A percentile compares a stretch with the other conserved stretches of the same genome.
Conservation (phyloP, 2,797 vertebrate species). For the Sebastes flavidus region DNA sequence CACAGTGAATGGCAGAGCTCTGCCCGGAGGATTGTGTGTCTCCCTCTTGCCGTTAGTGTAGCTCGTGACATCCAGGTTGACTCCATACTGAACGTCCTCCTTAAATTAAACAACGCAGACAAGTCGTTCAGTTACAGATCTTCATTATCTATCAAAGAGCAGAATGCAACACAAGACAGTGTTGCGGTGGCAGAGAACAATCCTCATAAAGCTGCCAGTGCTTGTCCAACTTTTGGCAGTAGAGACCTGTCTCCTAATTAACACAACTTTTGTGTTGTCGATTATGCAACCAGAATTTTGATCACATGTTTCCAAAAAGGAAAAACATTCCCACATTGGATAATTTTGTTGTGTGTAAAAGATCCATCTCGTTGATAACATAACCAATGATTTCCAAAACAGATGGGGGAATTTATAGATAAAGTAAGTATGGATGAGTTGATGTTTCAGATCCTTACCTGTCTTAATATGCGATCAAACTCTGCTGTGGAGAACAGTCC, state of each 20-base stretch:
- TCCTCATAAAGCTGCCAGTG: not conserved
- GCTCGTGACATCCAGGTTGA: constrained; percentile 96
- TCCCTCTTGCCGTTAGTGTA: constrained; percentile 88
- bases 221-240: not conserved
- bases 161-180: not conserved
- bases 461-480: constrained; percentile 88
- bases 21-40: constrained; percentile 91
- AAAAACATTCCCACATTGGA: not conserved
- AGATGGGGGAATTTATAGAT: not conserved
- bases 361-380: not conserved
- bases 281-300: not conserved
- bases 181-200: not conserved
- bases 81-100: constrained; percentile 90
- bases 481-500: constrained; percentile 93
- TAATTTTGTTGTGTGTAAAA: not conserved
- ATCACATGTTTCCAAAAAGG: not conserved
- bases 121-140: not conserved
- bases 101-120: constrained; percentile 33
- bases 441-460: constrained; percentile 58
- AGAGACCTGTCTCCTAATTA: not conserved
- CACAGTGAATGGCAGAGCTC: constrained; percentile 88
- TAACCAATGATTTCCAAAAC: not conserved
- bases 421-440: not conserved
- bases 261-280: not conserved
- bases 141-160: not conserved